A percentile compares a stretch with the other conserved stretches of the same genome.
Conservation (phyloP, 2,113 vertebrate species). For the Scophthalmus maximus region DNA sequence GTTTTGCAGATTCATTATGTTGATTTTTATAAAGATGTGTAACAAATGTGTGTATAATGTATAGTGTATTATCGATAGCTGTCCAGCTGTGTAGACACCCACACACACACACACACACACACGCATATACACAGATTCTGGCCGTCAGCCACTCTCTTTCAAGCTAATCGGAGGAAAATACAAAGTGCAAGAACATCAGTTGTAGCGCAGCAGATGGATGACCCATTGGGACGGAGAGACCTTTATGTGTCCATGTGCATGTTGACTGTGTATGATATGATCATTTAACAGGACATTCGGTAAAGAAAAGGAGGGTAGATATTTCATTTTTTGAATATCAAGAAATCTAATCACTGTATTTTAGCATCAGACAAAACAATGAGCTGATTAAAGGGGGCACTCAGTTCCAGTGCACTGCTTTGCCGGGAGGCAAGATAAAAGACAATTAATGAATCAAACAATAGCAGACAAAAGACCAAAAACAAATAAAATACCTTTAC, state of each 20-base stretch:
- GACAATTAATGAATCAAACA: background rate
- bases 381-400: slow-evolving; percentile 18
- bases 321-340: background rate
- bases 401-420: slow-evolving; percentile 17
- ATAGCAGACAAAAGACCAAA: background rate
- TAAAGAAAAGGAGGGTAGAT: background rate
- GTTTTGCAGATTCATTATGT: no score
- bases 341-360: slow-evolving; percentile 28
- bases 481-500: background rate
- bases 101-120: slow-evolving; percentile 16
- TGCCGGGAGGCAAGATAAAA: background rate
- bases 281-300: slow-evolving; percentile 4
- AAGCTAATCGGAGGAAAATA: slow-evolving; percentile 61
- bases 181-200: slow-evolving; percentile 51
- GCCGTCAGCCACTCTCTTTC: slow-evolving; percentile 58
- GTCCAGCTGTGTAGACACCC: no score
- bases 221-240: slow-evolving; percentile 36
- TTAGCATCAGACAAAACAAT: slow-evolving; percentile 32
- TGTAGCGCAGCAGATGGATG: slow-evolving; percentile 50
- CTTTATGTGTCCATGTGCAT: slow-evolving; percentile 18
- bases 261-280: slow-evolving; percentile 1
- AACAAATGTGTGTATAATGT: slow-evolving; percentile 4
- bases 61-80: no score
- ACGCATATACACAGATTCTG: background rate
- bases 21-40: no score